Evolutionary conservation across 2,888 invertebrate genomes (phyloP).

Genomic region (Diabrotica balteata): DNA sequence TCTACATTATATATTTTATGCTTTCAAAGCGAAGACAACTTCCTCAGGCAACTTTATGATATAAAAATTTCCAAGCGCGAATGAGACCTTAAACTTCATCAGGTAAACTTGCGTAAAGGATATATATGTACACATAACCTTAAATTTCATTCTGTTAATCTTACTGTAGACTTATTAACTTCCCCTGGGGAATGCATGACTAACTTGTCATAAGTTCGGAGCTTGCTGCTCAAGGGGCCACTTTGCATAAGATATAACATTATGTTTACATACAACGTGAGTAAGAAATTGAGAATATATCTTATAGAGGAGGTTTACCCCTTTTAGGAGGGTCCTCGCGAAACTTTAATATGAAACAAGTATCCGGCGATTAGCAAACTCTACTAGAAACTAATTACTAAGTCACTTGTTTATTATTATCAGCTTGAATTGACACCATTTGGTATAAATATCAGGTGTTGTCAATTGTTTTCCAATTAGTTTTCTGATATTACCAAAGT

Average conservation of each 20-base stretch:
- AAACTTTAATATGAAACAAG: neutral
- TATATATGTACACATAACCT: slow-evolving; percentile 21
- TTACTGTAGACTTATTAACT: slow-evolving; percentile 58
- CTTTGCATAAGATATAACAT: slow-evolving; percentile 36
- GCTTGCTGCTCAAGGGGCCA: slow-evolving; percentile 34
- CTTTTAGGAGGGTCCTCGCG: neutral
- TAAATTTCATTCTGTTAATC: slow-evolving; percentile 56
- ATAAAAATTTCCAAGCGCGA: no score
- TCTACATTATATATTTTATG: no score
- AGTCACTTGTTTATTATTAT: no score
- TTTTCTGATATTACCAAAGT: no score
- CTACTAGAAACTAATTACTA: no score
- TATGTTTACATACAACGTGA: slow-evolving; percentile 22
- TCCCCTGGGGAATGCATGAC: slow-evolving; percentile 52
- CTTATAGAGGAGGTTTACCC: slow-evolving; percentile 10
- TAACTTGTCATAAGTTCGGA: slow-evolving; percentile 43
- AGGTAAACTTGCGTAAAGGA: slow-evolving; percentile 23
- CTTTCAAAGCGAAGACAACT: no score
- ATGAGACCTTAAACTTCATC: slow-evolving; percentile 3
- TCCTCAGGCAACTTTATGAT: no score
- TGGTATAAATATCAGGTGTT: no score
- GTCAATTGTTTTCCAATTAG: no score
- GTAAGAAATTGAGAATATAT: slow-evolving; percentile 20
- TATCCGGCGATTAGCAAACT: no score
- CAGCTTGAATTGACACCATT: no score